These are phyloP conservation scores for Atherinomorus stipes DNA, from an alignment of 2,113 vertebrate genomes.

Conservation along the genomic window DNA sequence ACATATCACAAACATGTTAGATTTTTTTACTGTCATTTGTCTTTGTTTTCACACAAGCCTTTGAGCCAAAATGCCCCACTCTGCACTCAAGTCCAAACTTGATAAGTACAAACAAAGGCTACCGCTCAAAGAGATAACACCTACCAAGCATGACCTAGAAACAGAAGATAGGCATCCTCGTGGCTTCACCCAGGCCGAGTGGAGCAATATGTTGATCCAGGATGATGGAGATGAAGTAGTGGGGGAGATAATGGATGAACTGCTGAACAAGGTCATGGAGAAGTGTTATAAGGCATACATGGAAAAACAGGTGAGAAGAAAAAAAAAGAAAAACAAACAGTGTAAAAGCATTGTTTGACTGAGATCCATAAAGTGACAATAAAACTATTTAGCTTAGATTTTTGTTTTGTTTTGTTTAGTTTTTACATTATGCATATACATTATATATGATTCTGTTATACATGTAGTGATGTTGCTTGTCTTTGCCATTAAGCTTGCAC, in stretches of 20 bases:
- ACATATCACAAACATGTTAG: neutral
- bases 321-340: too few relatives aligned
- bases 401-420: neutral
- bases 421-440: neutral
- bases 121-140: conserved; percentile 27
- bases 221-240: conserved; percentile 80
- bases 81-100: conserved; percentile 67
- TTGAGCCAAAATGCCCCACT: conserved; percentile 68
- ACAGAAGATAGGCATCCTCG: conserved; percentile 67
- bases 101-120: conserved; percentile 57
- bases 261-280: conserved; percentile 77
- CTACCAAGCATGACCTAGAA: conserved; percentile 24
- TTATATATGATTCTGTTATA: neutral
- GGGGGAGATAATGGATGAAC: conserved; percentile 77
- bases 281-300: conserved; percentile 66
- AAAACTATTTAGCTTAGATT: neutral
- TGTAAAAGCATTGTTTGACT: neutral
- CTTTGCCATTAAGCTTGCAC: conserved; percentile 76
- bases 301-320: conserved; percentile 79
- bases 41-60: conserved; percentile 20
- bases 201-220: conserved; percentile 67
- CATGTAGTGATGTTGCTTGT: conserved; percentile 6
- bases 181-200: conserved; percentile 73
- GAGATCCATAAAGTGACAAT: neutral
- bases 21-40: neutral